Evolutionary conservation across 2,113 vertebrate genomes (phyloP), one percentile per base, ranked within the genome.

Genomic region (Triplophysa siluroides): DNA sequence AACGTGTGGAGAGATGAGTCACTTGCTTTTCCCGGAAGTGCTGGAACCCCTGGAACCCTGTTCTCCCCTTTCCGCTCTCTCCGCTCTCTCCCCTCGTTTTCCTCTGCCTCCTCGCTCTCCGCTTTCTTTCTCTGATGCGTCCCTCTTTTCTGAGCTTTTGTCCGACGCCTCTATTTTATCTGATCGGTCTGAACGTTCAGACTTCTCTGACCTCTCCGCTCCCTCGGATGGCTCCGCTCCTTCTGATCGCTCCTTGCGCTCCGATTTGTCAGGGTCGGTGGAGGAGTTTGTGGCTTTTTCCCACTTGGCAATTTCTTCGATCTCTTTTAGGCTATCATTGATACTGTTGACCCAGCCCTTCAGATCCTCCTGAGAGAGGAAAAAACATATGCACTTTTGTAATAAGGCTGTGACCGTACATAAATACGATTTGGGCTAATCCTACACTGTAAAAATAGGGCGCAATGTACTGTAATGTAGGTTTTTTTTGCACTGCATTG

Each of bases 11-110:
- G 33, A 62, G 60, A 80, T 58, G 66, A 79, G 81, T 93, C 91
- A 93, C 92, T 93, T 93, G 89, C 91, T 93, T 81, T 87, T 91
- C 67, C 92, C 91, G 70, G 92, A 93, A 26, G 92, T 92, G 88
- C 92, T 93, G 85, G 92, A 93, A 60, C 91, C 92, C 73, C 92
- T 92, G 86, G 92, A 93, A 75, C 91, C 91, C 78, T 89, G 91
- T 0, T 91, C 92, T 66, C 91, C 92, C 2, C 88, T 87, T 63
- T 93, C 79, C 67, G 12, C 58, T 83, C 85, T 91, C 84, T 88
- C 90, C 8, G 12, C 58, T 83, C 85, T 91, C 84, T 88, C 90
- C 8, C 84, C 8, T 87, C 91, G 87, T 90, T 12, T 89, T 89
- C 7, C 88, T 89, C 85, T 89, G 85, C 88, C 76, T 43, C 64